Evolutionary conservation across 2,113 vertebrate species (phyloP), one percentile per base, ranked within the genome.

Genomic region (Oryzias javanicus): DNA sequence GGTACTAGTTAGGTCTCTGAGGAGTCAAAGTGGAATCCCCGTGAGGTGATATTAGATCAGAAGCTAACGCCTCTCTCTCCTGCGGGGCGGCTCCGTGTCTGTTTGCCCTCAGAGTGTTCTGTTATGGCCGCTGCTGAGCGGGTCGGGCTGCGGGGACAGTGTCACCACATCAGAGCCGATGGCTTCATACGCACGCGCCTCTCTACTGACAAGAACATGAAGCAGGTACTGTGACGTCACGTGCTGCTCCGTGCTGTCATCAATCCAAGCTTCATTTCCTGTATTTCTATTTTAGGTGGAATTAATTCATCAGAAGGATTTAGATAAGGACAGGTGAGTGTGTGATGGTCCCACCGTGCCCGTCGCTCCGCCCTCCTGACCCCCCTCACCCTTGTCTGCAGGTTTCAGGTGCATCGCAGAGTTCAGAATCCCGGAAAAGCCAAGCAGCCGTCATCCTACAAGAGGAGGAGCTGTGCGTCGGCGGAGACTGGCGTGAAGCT

Each of bases 71-170:
- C 10, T 35, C 35, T 35, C 10, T 35, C 35, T 35, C 10, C 3
- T 8, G 10, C 35, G 12, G 16, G 4, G n/a, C 17, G 6, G 6
- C 45, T 57, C 35, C 22, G 19, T 8, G 22, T n/a, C 70, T 84
- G 49, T 75, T 63, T 72, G 24, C 74, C 58, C 55, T 47, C 72
- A 97, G 94, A 80, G 73, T 92, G 85, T 82, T 83, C 86, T 89
- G 91, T 93, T 94, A 92, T 95, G 94, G 94, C 92, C 91, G 92
- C 92, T 94, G 92, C 92, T 92, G 85, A 88, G 77, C 91, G 94
- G 92, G 90, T 93, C 91, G 89, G 84, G 89, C 91, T 85, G 83
- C 89, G 90, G 76, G 78, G 90, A 72, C 81, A 86, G 72, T 79
- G 88, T 82, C 84, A 88, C 63, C 90, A 91, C 79, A 89, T 82